Conservation (phyloP, 2,888 invertebrate genomes). For the Salticus scenicus region DNA sequence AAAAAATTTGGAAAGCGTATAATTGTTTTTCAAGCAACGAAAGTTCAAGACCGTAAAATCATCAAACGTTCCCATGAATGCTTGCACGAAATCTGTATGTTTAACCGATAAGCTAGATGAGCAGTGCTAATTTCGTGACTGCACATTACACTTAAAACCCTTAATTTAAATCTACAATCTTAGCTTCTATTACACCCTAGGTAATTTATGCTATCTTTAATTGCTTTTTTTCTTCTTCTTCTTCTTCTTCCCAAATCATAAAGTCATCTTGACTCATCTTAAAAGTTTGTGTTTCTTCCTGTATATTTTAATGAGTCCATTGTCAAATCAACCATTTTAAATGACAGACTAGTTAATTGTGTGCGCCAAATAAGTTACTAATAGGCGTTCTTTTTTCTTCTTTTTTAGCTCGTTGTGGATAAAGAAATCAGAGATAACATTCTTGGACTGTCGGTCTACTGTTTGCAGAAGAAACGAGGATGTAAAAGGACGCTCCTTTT, state of each 20-base stretch:
- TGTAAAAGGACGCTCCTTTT: constrained; percentile 56
- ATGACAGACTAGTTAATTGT: not conserved
- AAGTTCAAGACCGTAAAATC: too few species aligned
- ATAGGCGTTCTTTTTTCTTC: not conserved
- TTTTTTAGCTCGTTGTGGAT: constrained; percentile 48
- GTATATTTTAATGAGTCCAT: constrained; percentile 20
- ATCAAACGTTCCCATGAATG: too few species aligned
- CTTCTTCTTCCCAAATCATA: not conserved
- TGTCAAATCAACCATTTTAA: not conserved
- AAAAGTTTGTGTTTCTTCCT: constrained; percentile 19
- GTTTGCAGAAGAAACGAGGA: constrained; percentile 65
- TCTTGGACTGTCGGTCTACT: constrained; percentile 51
- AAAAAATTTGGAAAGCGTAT: too few species aligned
- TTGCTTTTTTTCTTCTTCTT: not conserved
- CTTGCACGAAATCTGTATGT: too few species aligned
- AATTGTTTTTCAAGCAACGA: too few species aligned
- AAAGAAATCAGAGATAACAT: constrained; percentile 60
- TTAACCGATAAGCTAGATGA: too few species aligned
- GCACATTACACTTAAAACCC: not conserved
- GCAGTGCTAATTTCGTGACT: not conserved
- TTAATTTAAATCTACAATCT: not conserved
- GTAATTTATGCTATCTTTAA: not conserved
- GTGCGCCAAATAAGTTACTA: not conserved
- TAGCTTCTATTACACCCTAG: not conserved
- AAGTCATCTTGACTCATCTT: not conserved